phyloP scores from a whole-genome alignment of 2,888 invertebrate species.

The Venusia cambrica region DNA sequence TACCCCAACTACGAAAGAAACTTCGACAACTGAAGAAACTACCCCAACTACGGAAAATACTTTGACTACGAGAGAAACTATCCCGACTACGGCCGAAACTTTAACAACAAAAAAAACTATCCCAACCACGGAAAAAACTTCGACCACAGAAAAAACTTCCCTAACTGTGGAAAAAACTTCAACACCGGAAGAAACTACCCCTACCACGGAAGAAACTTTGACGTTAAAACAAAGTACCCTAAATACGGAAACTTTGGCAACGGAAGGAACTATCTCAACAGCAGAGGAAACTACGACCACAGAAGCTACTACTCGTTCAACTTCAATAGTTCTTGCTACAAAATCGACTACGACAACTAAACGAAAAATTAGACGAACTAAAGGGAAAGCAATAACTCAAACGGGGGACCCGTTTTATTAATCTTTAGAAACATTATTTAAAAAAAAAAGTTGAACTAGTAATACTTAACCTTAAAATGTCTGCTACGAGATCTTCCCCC shows the following conservation, averaged over 20 bases:
- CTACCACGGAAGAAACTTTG: not conserved
- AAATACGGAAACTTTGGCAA: not conserved
- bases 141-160: not conserved
- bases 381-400: conserved; percentile 2
- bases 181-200: not conserved
- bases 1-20: not conserved
- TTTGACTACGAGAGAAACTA: not conserved
- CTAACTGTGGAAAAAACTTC: not conserved
- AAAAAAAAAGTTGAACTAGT: too few species aligned
- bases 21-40: not conserved
- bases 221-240: not conserved
- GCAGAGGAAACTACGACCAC: conserved; percentile 3
- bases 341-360: not conserved
- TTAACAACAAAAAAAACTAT: too few species aligned
- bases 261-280: not conserved
- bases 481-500: too few species aligned
- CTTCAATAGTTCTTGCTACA: not conserved
- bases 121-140: not conserved
- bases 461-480: too few species aligned
- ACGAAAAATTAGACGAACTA: conserved; percentile 4
- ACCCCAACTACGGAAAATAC: not conserved
- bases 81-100: not conserved
- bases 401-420: conserved; percentile 20
- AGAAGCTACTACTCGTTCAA: not conserved
- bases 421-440: conserved; percentile 1